Evolutionary conservation across 2,797 vertebrate genomes (phyloP).

Genomic region (Heterohyrax brucei): DNA sequence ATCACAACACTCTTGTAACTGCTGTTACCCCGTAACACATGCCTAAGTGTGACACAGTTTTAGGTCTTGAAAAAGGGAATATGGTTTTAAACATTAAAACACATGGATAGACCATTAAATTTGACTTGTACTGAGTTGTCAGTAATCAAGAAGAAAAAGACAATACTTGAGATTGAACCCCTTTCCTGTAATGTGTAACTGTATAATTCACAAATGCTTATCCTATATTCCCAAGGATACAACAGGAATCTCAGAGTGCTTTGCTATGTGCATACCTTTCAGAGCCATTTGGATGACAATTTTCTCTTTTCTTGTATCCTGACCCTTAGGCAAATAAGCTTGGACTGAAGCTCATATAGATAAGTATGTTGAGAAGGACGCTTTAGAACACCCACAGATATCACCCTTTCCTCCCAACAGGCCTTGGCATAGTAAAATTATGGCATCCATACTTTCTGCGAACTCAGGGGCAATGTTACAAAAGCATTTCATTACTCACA

Average conservation of each 20-base stretch:
- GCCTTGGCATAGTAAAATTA: background rate
- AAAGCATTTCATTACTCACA: background rate
- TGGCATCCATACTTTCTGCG: background rate
- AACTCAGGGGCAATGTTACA: background rate
- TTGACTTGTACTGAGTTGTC: background rate
- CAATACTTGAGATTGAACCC: background rate
- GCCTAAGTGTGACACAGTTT: background rate
- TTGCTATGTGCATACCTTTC: background rate
- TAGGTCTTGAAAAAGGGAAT: background rate
- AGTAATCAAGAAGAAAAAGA: background rate
- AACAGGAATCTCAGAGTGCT: background rate
- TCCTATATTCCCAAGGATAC: conserved; percentile 24
- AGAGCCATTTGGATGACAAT: background rate
- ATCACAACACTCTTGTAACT: background rate
- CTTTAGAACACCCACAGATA: conserved; percentile 9
- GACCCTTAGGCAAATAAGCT: background rate
- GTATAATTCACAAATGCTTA: background rate
- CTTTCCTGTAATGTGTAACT: background rate
- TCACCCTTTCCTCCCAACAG: background rate
- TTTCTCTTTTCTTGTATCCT: background rate
- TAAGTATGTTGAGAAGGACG: conserved; percentile 25
- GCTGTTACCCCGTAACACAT: background rate
- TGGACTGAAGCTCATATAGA: background rate
- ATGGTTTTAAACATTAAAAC: conserved; percentile 41
- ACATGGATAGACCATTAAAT: background rate